A percentile compares a stretch with the other conserved stretches of the same genome.
Conservation (phyloP, 2,888 invertebrate genomes). For the Dryobotodes eremita region DNA sequence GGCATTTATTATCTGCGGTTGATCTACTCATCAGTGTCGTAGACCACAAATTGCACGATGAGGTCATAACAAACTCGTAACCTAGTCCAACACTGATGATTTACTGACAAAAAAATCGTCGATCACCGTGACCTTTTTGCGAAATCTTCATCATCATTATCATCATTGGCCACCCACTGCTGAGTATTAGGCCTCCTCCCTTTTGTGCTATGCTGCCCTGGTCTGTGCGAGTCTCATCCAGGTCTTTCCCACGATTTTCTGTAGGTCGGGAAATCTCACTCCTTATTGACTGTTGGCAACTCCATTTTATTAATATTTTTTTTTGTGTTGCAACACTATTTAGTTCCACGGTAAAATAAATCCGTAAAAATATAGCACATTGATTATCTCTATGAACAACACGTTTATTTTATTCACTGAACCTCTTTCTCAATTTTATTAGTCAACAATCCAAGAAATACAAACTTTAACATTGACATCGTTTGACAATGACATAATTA, state of each 20-base stretch:
- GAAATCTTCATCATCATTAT: not conserved
- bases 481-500: constrained; percentile 4
- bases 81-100: constrained; percentile 22
- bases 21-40: constrained; percentile 39
- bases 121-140: not conserved
- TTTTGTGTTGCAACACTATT: no score
- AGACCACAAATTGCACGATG: constrained; percentile 48
- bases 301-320: no score
- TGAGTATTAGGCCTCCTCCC: not conserved
- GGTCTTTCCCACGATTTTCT: not conserved
- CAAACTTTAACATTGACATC: not conserved
- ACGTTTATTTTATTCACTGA: no score
- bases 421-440: no score
- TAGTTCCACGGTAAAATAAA: no score
- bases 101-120: not conserved
- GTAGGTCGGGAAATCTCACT: not conserved
- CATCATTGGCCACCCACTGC: no score
- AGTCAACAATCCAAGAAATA: no score
- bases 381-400: no score
- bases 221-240: not conserved
- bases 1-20: constrained; percentile 55
- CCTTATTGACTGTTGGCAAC: not conserved
- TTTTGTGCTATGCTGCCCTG: not conserved
- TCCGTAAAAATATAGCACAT: no score
- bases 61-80: constrained; percentile 26